phyloP scores from a whole-genome alignment of 1,140 invertebrate species.

The Sweltsa coloradensis region DNA sequence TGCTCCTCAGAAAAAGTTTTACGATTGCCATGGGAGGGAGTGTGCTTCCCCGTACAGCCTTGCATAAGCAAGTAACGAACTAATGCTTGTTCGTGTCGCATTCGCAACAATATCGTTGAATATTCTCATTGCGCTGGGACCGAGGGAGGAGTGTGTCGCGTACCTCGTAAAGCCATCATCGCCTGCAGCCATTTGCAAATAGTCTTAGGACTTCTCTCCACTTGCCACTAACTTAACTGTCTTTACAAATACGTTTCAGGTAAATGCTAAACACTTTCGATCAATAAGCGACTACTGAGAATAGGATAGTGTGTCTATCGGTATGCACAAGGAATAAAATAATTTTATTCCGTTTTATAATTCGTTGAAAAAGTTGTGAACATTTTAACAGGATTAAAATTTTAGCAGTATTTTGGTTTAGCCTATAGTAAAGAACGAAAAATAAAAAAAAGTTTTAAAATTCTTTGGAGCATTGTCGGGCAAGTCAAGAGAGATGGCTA shows the following conservation, averaged over 20 bases:
- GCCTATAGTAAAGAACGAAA: neutral
- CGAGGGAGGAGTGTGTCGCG: slow-evolving; percentile 2
- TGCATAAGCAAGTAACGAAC: slow-evolving; percentile 17
- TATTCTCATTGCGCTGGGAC: slow-evolving; percentile 16
- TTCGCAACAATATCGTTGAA: slow-evolving; percentile 11
- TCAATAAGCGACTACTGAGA: no score
- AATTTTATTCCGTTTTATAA: no score
- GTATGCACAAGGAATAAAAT: no score
- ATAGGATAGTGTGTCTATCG: no score
- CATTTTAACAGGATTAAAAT: neutral
- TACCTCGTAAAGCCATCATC: neutral
- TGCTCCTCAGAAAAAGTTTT: slow-evolving; percentile 30
- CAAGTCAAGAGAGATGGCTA: no score
- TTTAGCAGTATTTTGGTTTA: neutral
- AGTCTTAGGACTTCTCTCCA: neutral
- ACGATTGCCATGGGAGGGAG: slow-evolving; percentile 21
- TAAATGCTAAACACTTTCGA: no score
- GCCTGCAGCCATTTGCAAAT: neutral
- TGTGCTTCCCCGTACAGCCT: neutral
- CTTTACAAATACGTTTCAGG: no score
- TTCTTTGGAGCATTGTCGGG: no score
- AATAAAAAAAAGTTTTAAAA: slow-evolving; percentile 12
- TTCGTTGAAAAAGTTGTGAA: slow-evolving; percentile 16
- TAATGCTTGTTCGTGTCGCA: slow-evolving; percentile 18
- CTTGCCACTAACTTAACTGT: no score